Base-by-base conservation (phyloP, 2,888 invertebrate genomes). In the Pseudanteris insignis region DNA sequence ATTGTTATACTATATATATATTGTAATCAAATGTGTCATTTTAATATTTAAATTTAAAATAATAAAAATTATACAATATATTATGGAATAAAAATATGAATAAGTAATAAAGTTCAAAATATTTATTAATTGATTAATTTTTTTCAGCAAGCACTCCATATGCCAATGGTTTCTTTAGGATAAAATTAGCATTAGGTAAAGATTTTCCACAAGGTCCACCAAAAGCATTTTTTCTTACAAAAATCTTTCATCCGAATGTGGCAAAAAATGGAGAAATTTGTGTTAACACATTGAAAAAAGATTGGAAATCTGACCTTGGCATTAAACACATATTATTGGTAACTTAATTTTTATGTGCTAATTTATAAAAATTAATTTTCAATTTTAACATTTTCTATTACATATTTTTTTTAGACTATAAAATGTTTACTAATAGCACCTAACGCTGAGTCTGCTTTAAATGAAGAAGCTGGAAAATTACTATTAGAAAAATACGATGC, bases 191-290 rank as follows among this genome's bases (percentile, higher is more conserved):
- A 63, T 85, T 97, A 55, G 92, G 93, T 8, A 94, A 94, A 83
- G 94, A 94, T 80, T 97, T 94, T 81, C 96, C 96, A 6, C 85
- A 89, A 70, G 88, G 89, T 69, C 94, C 96, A 67, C 96, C 96
- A 34, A 95, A 95, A 82, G 96, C 92, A 50, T 89, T 84, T 83
- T 97, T 97, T 81, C 84, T 94, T 61, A 97, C 96, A 46, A 94
- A 92, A 85, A 94, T 97, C 77, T 97, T 97, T 83, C 96, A 97
- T 82, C 96, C 96, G 14, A 97, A 97, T 84, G 96, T 97, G 70
- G 90, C 96, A 37, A 83, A 86, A 60, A 92, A 90, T 83, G 96
- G 96, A 59, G 96, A 96, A 82, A 96, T 97, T 75, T 97, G 96
- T 83, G 96, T 96, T 4, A 94, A 96, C 82, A 96, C 96, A 59